A percentile compares a stretch with the other conserved stretches of the same genome.
phyloP scores from a whole-genome alignment of 2,113 vertebrate species.

The Erythrocercus mccallii region DNA sequence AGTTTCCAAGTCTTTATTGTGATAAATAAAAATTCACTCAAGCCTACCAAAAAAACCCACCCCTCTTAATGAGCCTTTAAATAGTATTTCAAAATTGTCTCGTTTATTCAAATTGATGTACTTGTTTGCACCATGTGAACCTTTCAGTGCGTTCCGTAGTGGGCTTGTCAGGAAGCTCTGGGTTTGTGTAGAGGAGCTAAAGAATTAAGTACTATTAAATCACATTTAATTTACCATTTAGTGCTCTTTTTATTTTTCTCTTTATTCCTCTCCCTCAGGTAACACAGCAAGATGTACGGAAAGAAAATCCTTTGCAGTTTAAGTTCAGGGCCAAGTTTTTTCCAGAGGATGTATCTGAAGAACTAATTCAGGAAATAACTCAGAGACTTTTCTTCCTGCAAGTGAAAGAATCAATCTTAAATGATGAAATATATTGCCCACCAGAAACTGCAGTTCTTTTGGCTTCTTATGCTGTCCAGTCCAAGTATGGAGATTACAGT shows the following conservation, averaged over 20 bases:
- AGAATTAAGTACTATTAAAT: background rate
- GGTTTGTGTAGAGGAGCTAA: background rate
- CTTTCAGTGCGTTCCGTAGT: background rate
- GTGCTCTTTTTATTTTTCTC: background rate
- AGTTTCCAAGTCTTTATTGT: background rate
- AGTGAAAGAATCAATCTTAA: constrained; percentile 97
- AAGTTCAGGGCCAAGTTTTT: constrained; percentile 98
- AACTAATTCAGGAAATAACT: constrained; percentile 97
- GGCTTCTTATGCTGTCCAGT: constrained; percentile 94
- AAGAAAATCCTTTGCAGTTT: constrained; percentile 96
- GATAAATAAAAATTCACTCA: background rate
- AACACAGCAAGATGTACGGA: constrained; percentile 95
- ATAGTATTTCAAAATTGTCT: background rate
- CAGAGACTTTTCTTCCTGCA: constrained; percentile 97
- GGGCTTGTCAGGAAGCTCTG: background rate
- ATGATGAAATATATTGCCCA: constrained; percentile 97
- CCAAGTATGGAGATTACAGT: constrained; percentile 92
- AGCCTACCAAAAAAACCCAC: background rate
- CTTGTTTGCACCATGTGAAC: background rate
- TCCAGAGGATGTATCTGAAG: constrained; percentile 96
- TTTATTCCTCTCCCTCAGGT: constrained; percentile 75
- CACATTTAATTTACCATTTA: background rate
- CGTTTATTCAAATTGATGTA: background rate
- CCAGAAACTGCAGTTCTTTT: constrained; percentile 97
- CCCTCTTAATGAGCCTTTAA: background rate